A percentile compares a stretch with the other conserved stretches of the same genome.
Conservation (phyloP, 1,140 invertebrate genomes). For the Manduca sexta region DNA sequence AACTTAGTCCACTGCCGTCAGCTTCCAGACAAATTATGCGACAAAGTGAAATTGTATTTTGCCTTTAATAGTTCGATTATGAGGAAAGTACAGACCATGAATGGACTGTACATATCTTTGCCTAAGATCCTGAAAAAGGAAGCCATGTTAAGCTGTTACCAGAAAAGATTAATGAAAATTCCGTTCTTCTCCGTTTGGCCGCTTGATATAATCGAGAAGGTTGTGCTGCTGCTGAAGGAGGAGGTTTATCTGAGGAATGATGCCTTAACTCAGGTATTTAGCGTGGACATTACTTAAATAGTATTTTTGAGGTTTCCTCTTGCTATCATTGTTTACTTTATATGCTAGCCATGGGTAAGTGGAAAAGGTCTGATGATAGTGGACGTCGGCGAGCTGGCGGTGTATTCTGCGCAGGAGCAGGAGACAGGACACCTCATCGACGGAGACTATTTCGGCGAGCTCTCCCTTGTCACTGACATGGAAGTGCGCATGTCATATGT, state of each 20-base stretch:
- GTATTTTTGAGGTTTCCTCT: no score
- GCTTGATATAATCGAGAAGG: slow-evolving; percentile 2
- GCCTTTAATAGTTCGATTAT: slow-evolving; percentile 18
- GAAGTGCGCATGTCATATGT: slow-evolving; percentile 70
- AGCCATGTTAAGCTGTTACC: slow-evolving; percentile 17
- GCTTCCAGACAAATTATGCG: slow-evolving; percentile 21
- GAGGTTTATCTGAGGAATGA: slow-evolving; percentile 26
- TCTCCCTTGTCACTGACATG: slow-evolving; percentile 73
- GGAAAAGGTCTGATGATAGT: slow-evolving; percentile 29
- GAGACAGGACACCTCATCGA: slow-evolving; percentile 73
- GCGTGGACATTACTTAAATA: no score
- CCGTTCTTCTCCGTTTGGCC: slow-evolving; percentile 12
- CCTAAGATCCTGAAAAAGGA: slow-evolving; percentile 25
- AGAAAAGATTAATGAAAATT: slow-evolving; percentile 8
- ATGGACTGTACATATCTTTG: slow-evolving; percentile 11
- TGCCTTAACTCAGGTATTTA: slow-evolving; percentile 26
- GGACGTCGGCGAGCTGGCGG: slow-evolving; percentile 58
- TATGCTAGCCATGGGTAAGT: slow-evolving; percentile 14
- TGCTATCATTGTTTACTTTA: no score
- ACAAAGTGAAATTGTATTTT: slow-evolving; percentile 22
- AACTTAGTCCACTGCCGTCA: slow-evolving; percentile 18
- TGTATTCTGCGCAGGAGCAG: slow-evolving; percentile 57
- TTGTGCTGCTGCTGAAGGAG: slow-evolving; percentile 22
- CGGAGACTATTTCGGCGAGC: slow-evolving; percentile 75
- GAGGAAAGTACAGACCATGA: slow-evolving; percentile 17